Evolutionary conservation across 2,113 vertebrate genomes (phyloP).

Genomic region (Heterotilapia buettikoferi): DNA sequence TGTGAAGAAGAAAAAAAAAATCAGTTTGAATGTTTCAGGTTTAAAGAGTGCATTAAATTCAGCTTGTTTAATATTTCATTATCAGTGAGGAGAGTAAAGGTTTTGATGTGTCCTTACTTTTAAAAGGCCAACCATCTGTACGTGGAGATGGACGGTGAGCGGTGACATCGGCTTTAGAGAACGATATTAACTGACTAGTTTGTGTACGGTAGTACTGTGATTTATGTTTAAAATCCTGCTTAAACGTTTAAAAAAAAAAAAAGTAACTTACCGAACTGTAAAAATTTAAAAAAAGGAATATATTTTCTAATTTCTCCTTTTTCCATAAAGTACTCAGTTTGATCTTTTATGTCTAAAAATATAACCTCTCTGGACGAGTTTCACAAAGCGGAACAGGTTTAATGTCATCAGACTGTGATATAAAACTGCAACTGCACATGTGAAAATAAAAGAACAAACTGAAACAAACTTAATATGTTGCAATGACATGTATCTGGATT

Average conservation of each 20-base stretch:
- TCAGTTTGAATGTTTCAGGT: slow-evolving; percentile 36
- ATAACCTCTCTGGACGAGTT: not conserved
- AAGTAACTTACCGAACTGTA: slow-evolving; percentile 46
- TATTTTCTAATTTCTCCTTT: slow-evolving; percentile 67
- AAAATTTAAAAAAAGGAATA: slow-evolving; percentile 49
- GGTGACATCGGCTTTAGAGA: slow-evolving; percentile 7
- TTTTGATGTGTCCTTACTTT: not conserved
- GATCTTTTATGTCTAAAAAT: slow-evolving; percentile 52
- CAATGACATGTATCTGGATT: not conserved
- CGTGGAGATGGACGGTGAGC: not conserved
- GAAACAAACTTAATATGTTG: slow-evolving; percentile 9
- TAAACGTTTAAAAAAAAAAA: not conserved
- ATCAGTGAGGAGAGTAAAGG: not conserved
- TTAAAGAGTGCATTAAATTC: slow-evolving; percentile 15
- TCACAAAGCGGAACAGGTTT: slow-evolving; percentile 1
- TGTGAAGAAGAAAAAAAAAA: not conserved
- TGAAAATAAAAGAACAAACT: slow-evolving; percentile 65
- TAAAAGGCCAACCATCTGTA: slow-evolving; percentile 4
- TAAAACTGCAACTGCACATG: slow-evolving; percentile 23
- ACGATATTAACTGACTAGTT: slow-evolving; percentile 41
- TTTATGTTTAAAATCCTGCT: slow-evolving; percentile 54
- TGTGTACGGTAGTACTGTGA: slow-evolving; percentile 51
- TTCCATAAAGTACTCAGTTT: slow-evolving; percentile 65
- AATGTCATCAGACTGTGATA: slow-evolving; percentile 26
- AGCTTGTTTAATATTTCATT: slow-evolving; percentile 19